Evolutionary conservation across 2,113 vertebrate genomes (phyloP).

Genomic region (Anthoscopus minutus): DNA sequence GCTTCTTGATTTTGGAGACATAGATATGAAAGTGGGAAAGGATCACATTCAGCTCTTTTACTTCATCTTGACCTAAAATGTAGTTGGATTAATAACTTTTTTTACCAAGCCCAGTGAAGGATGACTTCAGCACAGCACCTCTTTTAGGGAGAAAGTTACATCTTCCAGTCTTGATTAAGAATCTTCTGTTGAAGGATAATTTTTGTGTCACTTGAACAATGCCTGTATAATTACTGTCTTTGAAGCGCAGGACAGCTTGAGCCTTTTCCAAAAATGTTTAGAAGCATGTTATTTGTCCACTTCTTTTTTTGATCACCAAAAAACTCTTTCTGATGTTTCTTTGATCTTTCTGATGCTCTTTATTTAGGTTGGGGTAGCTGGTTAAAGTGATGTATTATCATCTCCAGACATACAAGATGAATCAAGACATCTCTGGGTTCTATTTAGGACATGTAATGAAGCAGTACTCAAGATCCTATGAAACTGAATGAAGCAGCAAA

Average conservation of each 20-base stretch:
- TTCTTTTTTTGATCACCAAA: background rate
- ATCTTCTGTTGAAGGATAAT: background rate
- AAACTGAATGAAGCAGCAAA: background rate
- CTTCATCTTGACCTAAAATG: background rate
- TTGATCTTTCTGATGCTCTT: background rate
- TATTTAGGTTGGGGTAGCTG: background rate
- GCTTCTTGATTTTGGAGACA: background rate
- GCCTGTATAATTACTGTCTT: background rate
- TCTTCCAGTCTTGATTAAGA: background rate
- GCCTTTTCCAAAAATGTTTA: background rate
- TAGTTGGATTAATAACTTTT: background rate
- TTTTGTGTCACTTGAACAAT: background rate
- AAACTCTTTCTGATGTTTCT: background rate
- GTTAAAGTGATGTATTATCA: background rate
- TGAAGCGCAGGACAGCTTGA: background rate
- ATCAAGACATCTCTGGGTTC: background rate
- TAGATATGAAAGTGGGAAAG: background rate
- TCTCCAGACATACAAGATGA: background rate
- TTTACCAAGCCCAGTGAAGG: background rate
- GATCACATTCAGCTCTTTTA: background rate
- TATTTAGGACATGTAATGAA: background rate
- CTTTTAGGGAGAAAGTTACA: background rate
- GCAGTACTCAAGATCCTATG: rapidly evolving
- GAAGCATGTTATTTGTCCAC: background rate
- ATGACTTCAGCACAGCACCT: background rate